These are phyloP conservation scores for Molossus alvarezi DNA, from an alignment of 2,797 vertebrate species.

Conservation along the genomic window DNA sequence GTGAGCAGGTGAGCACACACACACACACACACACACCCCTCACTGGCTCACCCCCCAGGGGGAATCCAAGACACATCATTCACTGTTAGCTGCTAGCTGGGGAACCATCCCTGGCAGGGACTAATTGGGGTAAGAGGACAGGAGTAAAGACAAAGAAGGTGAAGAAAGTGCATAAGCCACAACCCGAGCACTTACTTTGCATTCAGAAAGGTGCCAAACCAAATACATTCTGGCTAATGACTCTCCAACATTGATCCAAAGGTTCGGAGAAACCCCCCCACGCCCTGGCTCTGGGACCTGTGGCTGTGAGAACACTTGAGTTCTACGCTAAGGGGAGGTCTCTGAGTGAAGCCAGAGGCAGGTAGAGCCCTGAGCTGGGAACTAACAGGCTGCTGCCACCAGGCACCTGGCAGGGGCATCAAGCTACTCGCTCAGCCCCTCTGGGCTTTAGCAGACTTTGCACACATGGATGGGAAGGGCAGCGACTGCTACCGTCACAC, in stretches of 20 bases:
- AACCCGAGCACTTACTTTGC: background rate
- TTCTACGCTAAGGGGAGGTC: background rate
- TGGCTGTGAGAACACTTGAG: background rate
- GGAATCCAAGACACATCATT: constrained; percentile 57
- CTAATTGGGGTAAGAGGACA: background rate
- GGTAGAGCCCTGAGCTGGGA: background rate
- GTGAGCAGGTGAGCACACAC: background rate
- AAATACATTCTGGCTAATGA: background rate
- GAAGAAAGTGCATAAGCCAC: background rate
- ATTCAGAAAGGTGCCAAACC: background rate
- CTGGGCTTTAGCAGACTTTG: background rate
- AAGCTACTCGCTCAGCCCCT: background rate
- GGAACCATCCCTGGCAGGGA: constrained; percentile 8
- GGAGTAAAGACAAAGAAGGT: background rate
- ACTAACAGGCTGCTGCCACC: background rate
- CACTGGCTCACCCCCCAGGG: background rate
- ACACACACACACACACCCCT: background rate
- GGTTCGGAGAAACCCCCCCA: background rate
- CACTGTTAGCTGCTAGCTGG: background rate
- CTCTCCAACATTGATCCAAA: constrained; percentile 24
- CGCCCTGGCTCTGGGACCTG: background rate
- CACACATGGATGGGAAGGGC: too few species aligned
- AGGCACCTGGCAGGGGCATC: background rate
- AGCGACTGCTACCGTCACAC: background rate
- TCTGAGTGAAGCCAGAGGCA: background rate